Evolutionary conservation across 1,140 invertebrate genomes (phyloP).

Genomic region (Euura saliciscinereae): DNA sequence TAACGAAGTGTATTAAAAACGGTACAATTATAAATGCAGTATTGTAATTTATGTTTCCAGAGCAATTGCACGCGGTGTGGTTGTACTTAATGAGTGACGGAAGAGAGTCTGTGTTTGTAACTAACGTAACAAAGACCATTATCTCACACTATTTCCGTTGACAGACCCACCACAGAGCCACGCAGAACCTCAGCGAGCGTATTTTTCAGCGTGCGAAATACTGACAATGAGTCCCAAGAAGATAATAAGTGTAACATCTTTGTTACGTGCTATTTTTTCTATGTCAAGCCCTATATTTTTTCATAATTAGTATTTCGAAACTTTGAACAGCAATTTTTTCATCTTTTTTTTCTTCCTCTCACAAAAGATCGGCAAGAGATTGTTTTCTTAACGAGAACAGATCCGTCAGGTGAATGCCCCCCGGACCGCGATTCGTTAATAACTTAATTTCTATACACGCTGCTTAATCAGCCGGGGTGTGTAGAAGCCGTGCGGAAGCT

Average conservation of each 20-base stretch:
- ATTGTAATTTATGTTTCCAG: conserved; percentile 1
- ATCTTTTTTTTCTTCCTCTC: too few relatives aligned
- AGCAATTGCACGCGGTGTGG: not conserved
- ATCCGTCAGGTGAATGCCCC: too few relatives aligned
- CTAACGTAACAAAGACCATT: not conserved
- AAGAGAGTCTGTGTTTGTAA: not conserved
- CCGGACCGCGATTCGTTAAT: not conserved
- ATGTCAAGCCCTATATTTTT: too few relatives aligned
- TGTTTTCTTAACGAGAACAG: too few relatives aligned
- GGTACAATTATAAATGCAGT: not conserved
- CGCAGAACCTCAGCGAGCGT: not conserved
- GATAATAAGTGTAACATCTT: too few relatives aligned
- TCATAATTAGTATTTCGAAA: too few relatives aligned
- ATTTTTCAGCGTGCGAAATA: not conserved
- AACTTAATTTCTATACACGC: not conserved
- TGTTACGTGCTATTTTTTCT: too few relatives aligned
- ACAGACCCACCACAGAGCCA: not conserved
- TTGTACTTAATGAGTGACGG: not conserved
- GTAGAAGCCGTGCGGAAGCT: not conserved
- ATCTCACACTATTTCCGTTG: conserved; percentile 6
- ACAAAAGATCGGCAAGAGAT: too few relatives aligned
- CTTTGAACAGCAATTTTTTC: too few relatives aligned
- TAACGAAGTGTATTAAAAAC: not conserved
- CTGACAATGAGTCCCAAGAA: not conserved
- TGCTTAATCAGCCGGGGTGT: not conserved